A percentile compares a stretch with the other conserved stretches of the same genome.
Conservation (phyloP, 2,113 vertebrate species). For the Microcebus tavaratra region DNA sequence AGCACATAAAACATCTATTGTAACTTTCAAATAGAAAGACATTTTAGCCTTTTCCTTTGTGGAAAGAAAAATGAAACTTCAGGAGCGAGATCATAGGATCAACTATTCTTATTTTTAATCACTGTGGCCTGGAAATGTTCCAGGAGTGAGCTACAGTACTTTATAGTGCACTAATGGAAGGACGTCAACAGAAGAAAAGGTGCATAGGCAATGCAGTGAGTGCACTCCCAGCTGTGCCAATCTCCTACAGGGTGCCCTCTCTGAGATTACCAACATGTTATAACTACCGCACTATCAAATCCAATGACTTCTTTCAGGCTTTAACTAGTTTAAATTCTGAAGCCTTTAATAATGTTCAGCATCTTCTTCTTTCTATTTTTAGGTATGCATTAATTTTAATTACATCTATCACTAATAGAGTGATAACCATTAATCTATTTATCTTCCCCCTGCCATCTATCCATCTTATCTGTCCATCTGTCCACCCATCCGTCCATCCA, state of each 20-base stretch:
- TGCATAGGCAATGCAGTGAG: accelerated
- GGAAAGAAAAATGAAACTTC: background rate
- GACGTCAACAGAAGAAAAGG: background rate
- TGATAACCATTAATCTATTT: background rate
- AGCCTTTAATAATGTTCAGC: background rate
- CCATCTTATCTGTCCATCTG: background rate
- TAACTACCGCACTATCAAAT: background rate
- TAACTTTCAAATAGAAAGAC: background rate
- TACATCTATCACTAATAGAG: background rate
- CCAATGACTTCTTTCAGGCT: background rate
- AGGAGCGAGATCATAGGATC: background rate
- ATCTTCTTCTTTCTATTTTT: background rate
- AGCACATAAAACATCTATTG: background rate
- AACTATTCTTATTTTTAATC: background rate
- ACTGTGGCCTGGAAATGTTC: background rate
- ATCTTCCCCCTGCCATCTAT: background rate
- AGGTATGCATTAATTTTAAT: background rate
- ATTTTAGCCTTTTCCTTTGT: background rate
- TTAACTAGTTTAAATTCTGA: background rate
- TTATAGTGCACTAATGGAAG: background rate
- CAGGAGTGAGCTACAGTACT: background rate
- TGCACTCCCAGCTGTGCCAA: background rate
- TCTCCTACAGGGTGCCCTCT: background rate
- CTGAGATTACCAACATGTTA: background rate
- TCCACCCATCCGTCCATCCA: background rate